These are phyloP conservation scores for Phylloscopus whistleri DNA, from an alignment of 2,113 vertebrate genomes.

Conservation along the genomic window DNA sequence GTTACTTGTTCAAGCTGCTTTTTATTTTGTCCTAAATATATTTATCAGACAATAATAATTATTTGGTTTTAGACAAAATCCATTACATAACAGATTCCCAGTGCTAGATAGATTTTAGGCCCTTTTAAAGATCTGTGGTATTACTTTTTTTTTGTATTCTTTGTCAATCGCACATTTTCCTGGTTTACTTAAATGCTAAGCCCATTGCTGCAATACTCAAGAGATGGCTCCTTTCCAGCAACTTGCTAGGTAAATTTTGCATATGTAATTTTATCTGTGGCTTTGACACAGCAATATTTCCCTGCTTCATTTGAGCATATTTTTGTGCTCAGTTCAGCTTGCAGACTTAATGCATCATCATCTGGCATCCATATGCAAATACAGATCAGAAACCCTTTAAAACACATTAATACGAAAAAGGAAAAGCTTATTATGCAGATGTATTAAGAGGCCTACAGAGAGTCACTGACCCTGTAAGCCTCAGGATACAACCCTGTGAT, in stretches of 20 bases:
- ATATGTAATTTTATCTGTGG: not conserved
- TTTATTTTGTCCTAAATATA: not conserved
- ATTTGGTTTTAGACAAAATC: not conserved
- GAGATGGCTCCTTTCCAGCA: not conserved
- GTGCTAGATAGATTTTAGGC: not conserved
- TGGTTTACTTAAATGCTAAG: not conserved
- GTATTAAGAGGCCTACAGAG: not conserved
- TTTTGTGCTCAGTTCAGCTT: not conserved
- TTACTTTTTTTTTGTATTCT: not conserved
- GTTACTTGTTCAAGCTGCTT: not conserved
- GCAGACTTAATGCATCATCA: not conserved
- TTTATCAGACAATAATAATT: not conserved
- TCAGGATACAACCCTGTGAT: not conserved
- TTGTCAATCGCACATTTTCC: not conserved
- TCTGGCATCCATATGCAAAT: not conserved
- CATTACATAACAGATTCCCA: not conserved
- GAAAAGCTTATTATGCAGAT: not conserved
- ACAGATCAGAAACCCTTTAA: not conserved
- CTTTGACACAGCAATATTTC: constrained; percentile 7
- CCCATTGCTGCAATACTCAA: not conserved
- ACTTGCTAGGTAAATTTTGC: not conserved
- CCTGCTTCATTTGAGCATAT: not conserved
- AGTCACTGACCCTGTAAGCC: not conserved
- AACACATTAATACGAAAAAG: not conserved
- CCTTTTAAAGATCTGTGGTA: not conserved